A percentile compares a stretch with the other conserved stretches of the same genome.
phyloP scores from a whole-genome alignment of 2,888 invertebrate genomes.

The Perizoma affinitatum region DNA sequence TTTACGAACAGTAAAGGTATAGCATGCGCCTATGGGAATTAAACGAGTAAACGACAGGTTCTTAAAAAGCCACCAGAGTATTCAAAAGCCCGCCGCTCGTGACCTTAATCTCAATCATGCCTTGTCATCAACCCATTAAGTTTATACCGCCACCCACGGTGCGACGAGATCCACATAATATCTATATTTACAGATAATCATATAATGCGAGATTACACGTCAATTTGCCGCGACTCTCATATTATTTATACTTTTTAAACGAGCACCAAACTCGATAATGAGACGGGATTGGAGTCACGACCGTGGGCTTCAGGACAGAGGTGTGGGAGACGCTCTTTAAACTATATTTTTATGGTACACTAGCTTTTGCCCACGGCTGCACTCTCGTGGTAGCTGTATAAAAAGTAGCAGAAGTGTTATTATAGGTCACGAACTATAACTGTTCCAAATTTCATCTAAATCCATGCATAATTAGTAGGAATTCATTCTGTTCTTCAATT shows the following conservation, averaged over 20 bases:
- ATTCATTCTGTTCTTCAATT: too few species aligned
- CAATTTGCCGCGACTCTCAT: constrained; percentile 70
- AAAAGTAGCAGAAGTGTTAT: too few species aligned
- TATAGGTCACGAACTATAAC: too few species aligned
- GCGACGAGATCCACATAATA: constrained; percentile 54
- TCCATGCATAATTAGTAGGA: too few species aligned
- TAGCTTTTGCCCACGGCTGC: too few species aligned
- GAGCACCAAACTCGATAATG: constrained; percentile 78
- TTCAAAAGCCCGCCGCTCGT: constrained; percentile 13
- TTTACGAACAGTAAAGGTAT: too few species aligned
- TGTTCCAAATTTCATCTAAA: too few species aligned
- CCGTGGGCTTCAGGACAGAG: constrained; percentile 50
- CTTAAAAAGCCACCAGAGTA: not conserved
- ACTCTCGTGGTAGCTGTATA: too few species aligned
- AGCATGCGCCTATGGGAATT: too few species aligned
- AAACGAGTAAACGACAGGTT: not conserved
- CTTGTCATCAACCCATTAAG: constrained; percentile 29
- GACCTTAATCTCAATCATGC: constrained; percentile 12
- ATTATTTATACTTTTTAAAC: constrained; percentile 82
- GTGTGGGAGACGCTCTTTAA: constrained; percentile 42
- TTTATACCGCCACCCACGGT: constrained; percentile 46
- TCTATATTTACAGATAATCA: constrained; percentile 79
- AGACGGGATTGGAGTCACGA: constrained; percentile 68
- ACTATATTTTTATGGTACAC: not conserved
- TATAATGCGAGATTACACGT: constrained; percentile 70